Evolutionary conservation across 1,140 invertebrate species (phyloP).

Genomic region (Theocolax elegans): DNA sequence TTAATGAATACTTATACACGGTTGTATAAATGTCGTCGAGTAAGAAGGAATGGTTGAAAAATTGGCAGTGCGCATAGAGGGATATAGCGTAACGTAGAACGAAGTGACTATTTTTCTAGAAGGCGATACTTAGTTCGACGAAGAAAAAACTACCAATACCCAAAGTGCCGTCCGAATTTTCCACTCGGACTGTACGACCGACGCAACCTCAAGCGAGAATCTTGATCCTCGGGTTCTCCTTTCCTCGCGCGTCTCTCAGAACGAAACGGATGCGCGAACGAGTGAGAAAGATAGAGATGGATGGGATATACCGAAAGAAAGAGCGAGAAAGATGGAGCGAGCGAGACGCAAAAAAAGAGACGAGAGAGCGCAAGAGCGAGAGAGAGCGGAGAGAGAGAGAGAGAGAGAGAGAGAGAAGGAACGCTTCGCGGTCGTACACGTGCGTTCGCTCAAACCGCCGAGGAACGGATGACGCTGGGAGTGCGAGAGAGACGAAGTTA

Average conservation of each 20-base stretch:
- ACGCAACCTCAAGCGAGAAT: slow-evolving; percentile 20
- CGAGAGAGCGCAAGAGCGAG: background rate
- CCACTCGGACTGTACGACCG: slow-evolving; percentile 17
- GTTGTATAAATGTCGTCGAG: too few relatives aligned
- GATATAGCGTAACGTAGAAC: too few relatives aligned
- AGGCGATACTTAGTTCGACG: too few relatives aligned
- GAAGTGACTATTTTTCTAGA: too few relatives aligned
- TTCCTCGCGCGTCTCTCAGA: slow-evolving; percentile 15
- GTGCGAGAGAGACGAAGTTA: background rate
- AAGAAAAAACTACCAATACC: too few relatives aligned
- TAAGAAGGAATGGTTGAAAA: too few relatives aligned
- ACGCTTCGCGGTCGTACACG: slow-evolving; percentile 29
- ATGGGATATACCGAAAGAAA: background rate
- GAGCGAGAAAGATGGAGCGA: background rate
- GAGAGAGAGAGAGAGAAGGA: background rate
- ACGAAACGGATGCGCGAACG: slow-evolving; percentile 34
- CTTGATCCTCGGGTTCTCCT: slow-evolving; percentile 34
- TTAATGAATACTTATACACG: too few relatives aligned
- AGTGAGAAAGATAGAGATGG: slow-evolving; percentile 2
- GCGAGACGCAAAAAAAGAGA: background rate
- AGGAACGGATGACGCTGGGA: background rate
- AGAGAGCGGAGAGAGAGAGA: slow-evolving; percentile 1
- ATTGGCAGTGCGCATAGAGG: too few relatives aligned
- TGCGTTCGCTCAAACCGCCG: slow-evolving; percentile 19
- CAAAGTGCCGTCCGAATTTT: slow-evolving; percentile 13